Conservation (phyloP, 2,113 vertebrate genomes). For the Silurus glanis region DNA sequence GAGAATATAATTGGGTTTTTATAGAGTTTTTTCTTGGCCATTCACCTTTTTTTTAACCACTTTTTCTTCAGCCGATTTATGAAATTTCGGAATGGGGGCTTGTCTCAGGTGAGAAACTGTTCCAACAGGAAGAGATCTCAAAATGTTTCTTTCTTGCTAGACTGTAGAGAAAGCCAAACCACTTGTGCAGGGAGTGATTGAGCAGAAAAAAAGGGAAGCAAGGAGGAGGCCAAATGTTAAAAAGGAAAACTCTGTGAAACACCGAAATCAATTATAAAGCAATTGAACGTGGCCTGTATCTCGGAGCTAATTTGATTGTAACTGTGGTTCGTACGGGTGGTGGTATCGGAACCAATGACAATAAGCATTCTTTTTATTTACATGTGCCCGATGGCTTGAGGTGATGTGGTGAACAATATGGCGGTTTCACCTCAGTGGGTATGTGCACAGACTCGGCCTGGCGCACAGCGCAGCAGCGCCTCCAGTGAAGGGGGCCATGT, state of each 20-base stretch:
- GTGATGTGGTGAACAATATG: constrained; percentile 8
- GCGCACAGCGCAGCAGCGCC: constrained; percentile 52
- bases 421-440: constrained; percentile 56
- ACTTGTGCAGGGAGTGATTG: not conserved
- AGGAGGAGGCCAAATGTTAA: not conserved
- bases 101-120: not conserved
- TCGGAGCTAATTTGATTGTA: constrained; percentile 2
- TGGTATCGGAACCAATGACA: constrained; percentile 17
- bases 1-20: not conserved
- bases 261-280: constrained; percentile 16
- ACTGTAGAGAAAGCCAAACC: not conserved
- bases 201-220: not conserved
- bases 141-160: not conserved
- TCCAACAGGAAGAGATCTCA: constrained; percentile 24
- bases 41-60: not conserved
- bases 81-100: not conserved
- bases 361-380: constrained; percentile 24
- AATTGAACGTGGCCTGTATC: not conserved
- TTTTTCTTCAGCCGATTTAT: not conserved
- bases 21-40: not conserved
- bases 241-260: not conserved
- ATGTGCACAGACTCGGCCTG: constrained; percentile 55
- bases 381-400: not conserved
- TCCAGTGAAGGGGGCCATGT: constrained; percentile 65
- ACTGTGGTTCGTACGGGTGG: constrained; percentile 3